Evolutionary conservation across 1,140 invertebrate species (phyloP), one percentile per base, ranked within the genome.

Genomic region (Hermetia illucens): DNA sequence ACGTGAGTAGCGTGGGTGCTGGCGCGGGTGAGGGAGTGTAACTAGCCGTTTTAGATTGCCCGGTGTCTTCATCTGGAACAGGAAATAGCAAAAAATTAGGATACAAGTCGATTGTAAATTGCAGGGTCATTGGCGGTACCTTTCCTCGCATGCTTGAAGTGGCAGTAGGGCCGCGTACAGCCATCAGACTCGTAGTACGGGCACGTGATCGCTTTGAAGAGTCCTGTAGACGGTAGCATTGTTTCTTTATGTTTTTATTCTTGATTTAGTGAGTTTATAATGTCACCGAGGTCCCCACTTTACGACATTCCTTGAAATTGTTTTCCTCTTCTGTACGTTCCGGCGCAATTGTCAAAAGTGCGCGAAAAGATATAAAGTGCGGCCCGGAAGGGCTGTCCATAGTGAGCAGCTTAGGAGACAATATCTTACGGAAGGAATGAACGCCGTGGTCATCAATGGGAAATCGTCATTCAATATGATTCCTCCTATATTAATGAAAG

Each of bases 151-250:
- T 92, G 88, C 55, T 79, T 76, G 58, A 84, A 91, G 63, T 89
- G 85, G 64, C 87, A 92, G 60, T 89, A 85, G 15, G 85, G 83
- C 51, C 87, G 72, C 45, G 82, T 79, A 63, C 88, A 92, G 30
- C 62, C 45, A 36, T 79, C 77, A 57, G 68, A 79, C 46, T 82
- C 74, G 52, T 73, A 86, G 69, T 79, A 90, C 21, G 87, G 86
- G 61, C 88, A 92, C 45, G 71, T 71, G 35, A 87, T 74, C 42
- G 71, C 72, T 64, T 82, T 79, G 53, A 91, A 90, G 52, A 81
- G 82, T 43, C 85, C 85, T 46, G 79, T 82, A 34, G 83, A 82
- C 21, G 84, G 81, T 56, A 92, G 71, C 88, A 92, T 92, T 40
- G 47, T 44, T 18, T 32, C 30, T 8, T 9, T 16, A 32, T 13